Evolutionary conservation across 2,113 vertebrate species (phyloP).

Genomic region (Megaceryle maxima): DNA sequence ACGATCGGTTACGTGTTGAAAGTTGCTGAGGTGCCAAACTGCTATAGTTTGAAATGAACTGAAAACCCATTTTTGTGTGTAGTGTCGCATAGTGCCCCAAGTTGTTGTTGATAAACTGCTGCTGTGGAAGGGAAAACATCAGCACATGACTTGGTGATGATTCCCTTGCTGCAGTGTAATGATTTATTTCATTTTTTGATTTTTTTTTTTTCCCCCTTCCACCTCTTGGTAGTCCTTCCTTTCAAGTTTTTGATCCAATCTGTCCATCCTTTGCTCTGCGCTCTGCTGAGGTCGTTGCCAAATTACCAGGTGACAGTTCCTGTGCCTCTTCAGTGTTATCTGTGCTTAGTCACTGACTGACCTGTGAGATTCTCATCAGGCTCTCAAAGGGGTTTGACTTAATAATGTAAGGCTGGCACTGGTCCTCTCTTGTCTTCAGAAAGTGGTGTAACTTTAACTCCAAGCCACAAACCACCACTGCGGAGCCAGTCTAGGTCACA

Average conservation of each 20-base stretch:
- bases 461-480: neutral
- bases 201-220: neutral
- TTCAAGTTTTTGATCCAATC: neutral
- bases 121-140: neutral
- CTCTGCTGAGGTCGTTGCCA: neutral
- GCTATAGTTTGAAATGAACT: neutral
- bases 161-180: neutral
- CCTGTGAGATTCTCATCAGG: neutral
- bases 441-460: neutral
- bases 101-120: neutral
- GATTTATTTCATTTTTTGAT: neutral
- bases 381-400: neutral
- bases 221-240: neutral
- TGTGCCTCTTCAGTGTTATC: neutral
- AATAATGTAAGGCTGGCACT: neutral
- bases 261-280: neutral
- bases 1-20: neutral
- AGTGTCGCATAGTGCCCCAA: too few species aligned
- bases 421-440: too few species aligned
- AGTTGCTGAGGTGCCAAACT: neutral
- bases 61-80: neutral
- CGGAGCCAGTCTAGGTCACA: neutral
- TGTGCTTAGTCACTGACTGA: neutral
- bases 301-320: neutral
- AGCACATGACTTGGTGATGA: neutral